Evolutionary conservation across 2,113 vertebrate genomes (phyloP).

Genomic region (Petromus typicus): DNA sequence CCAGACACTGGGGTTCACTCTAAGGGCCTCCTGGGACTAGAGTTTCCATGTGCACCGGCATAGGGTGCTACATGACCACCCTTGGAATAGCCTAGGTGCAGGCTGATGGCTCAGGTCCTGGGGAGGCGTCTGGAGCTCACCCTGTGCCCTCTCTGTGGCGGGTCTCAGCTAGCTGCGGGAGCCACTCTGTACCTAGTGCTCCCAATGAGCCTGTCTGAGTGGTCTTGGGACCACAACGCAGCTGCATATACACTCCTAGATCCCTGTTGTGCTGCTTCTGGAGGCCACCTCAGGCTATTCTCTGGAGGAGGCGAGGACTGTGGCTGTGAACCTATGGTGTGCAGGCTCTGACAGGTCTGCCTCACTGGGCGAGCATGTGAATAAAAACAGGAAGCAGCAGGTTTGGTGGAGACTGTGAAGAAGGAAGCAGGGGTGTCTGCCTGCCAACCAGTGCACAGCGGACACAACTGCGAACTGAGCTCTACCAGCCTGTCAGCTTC

Average conservation of each 20-base stretch:
- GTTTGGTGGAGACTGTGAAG: background rate
- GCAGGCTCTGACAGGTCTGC: background rate
- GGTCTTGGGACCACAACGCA: background rate
- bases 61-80: background rate
- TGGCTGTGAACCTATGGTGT: background rate
- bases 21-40: background rate
- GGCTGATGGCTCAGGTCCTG: background rate
- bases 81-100: fast-evolving
- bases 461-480: background rate
- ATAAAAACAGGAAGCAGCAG: background rate
- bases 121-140: background rate
- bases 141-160: background rate
- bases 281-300: background rate
- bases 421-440: background rate
- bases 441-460: background rate
- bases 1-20: no score
- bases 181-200: background rate
- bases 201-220: background rate
- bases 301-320: background rate
- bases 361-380: background rate
- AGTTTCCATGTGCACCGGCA: background rate
- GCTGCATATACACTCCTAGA: background rate
- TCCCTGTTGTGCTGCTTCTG: background rate
- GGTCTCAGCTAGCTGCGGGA: background rate
- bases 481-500: background rate